phyloP scores from a whole-genome alignment of 2,113 vertebrate genomes.

The Phalacrocorax carbo region DNA sequence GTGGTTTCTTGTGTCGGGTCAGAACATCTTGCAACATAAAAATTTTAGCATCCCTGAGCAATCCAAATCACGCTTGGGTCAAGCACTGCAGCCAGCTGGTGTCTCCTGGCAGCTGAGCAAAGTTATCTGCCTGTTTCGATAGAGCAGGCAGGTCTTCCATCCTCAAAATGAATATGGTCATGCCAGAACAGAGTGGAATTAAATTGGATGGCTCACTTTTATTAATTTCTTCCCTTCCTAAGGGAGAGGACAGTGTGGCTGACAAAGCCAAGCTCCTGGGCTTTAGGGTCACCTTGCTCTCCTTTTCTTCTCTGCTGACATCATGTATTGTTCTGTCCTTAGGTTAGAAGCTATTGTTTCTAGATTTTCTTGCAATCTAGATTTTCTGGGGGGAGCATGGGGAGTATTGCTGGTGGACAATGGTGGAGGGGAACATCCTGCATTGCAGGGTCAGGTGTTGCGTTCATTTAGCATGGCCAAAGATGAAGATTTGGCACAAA shows the following conservation, averaged over 20 bases:
- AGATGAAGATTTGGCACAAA: not conserved
- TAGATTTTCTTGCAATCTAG: not conserved
- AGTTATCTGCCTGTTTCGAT: not conserved
- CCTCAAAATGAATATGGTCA: not conserved
- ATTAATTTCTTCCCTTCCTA: not conserved
- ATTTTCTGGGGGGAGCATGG: not conserved
- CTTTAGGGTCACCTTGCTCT: not conserved
- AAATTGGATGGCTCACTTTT: not conserved
- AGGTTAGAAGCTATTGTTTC: not conserved
- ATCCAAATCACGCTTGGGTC: not conserved
- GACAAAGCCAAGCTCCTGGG: not conserved
- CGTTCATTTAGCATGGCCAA: not conserved
- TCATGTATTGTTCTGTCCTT: not conserved
- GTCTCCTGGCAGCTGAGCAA: not conserved
- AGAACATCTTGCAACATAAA: not conserved
- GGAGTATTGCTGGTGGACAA: not conserved
- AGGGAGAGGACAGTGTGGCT: not conserved
- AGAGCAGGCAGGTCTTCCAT: not conserved
- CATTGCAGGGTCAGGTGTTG: not conserved
- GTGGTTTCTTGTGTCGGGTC: not conserved
- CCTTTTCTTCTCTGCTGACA: not conserved
- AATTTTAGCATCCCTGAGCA: not conserved
- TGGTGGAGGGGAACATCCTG: too few relatives aligned
- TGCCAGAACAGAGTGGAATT: not conserved
- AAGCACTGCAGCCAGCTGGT: not conserved